Conservation (phyloP, 2,888 invertebrate genomes). For the Sarcophaga subvicina region DNA sequence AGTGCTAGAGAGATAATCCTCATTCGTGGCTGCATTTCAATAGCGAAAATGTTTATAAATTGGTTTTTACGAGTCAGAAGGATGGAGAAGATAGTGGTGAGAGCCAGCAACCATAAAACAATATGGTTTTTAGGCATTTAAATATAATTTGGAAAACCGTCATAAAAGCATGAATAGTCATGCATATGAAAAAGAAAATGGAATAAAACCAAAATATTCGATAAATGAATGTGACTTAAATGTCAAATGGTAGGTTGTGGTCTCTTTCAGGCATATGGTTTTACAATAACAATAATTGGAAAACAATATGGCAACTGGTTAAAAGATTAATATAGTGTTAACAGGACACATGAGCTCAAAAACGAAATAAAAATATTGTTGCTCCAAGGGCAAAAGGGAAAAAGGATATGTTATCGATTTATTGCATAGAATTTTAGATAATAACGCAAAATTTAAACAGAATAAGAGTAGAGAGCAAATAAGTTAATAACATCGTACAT, state of each 20-base stretch:
- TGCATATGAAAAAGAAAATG: neutral
- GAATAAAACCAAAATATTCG: constrained; percentile 23
- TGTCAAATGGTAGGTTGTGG: constrained; percentile 20
- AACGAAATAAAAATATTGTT: neutral
- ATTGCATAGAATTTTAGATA: neutral
- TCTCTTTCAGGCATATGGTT: neutral
- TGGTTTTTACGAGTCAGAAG: constrained; percentile 56
- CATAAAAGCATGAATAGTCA: constrained; percentile 47
- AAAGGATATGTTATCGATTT: constrained; percentile 2
- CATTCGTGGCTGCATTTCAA: constrained; percentile 15
- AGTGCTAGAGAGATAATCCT: neutral
- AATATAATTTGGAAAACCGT: constrained; percentile 51
- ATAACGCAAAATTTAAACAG: too few relatives aligned
- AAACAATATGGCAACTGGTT: constrained; percentile 5
- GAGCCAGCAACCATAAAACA: constrained; percentile 50
- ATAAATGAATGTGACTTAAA: constrained; percentile 44
- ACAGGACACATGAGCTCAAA: neutral
- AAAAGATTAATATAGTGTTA: neutral
- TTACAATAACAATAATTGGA: constrained; percentile 5
- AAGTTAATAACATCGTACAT: too few relatives aligned
- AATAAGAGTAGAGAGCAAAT: too few relatives aligned
- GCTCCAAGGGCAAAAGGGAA: too few relatives aligned
- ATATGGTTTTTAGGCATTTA: constrained; percentile 60
- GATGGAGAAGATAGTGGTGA: neutral
- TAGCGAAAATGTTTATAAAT: constrained; percentile 51